A percentile compares a stretch with the other conserved stretches of the same genome.
phyloP scores from a whole-genome alignment of 2,113 vertebrate species.

The Euleptes europaea region DNA sequence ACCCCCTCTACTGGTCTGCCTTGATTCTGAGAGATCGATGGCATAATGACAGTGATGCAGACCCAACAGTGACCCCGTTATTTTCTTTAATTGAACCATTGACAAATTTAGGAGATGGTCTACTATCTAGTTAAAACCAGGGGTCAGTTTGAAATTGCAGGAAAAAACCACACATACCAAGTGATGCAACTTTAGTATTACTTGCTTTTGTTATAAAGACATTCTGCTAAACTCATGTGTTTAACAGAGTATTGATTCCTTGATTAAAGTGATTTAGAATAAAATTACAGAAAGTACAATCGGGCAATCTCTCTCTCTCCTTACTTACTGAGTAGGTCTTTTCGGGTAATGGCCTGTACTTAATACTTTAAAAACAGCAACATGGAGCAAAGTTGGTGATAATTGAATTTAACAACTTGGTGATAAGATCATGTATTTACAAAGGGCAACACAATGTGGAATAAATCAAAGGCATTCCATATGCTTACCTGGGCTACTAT shows the following conservation, averaged over 20 bases:
- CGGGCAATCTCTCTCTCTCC: not conserved
- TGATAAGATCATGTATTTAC: not conserved
- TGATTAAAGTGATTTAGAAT: not conserved
- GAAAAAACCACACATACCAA: not conserved
- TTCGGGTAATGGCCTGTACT: not conserved
- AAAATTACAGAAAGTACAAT: conserved; percentile 12
- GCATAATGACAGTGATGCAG: conserved; percentile 3
- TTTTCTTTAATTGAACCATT: not conserved
- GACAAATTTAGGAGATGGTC: conserved; percentile 10
- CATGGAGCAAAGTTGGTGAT: not conserved
- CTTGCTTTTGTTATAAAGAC: conserved; percentile 4
- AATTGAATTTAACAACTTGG: not conserved
- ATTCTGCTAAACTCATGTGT: not conserved
- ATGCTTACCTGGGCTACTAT: not conserved
- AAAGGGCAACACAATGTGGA: not conserved
- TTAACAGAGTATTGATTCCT: not conserved
- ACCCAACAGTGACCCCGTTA: not conserved
- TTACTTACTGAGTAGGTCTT: not conserved
- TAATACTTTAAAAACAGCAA: conserved; percentile 21
- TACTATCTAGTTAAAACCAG: conserved; percentile 7
- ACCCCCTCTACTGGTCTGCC: conserved; percentile 39
- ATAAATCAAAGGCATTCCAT: not conserved
- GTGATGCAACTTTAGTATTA: fast-evolving
- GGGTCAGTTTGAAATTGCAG: conserved; percentile 9
- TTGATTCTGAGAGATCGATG: conserved; percentile 39